Conservation (phyloP, 2,888 invertebrate genomes). For the Nomada fucata region DNA sequence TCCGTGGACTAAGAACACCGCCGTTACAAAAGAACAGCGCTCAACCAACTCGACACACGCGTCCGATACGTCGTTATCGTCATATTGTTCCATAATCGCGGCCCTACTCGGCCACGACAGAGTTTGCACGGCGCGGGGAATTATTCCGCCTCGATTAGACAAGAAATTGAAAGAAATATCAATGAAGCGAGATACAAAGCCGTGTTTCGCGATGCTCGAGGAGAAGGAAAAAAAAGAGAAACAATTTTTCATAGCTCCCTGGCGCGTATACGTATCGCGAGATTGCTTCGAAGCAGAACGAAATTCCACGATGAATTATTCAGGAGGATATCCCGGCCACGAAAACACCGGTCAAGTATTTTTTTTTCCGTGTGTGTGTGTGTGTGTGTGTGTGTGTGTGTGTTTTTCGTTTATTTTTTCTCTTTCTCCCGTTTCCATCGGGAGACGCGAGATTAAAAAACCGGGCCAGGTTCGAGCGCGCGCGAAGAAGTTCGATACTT, state of each 20-base stretch:
- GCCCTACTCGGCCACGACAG: too few species aligned
- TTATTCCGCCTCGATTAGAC: too few species aligned
- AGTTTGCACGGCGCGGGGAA: too few species aligned
- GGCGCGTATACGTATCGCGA: slow-evolving; percentile 1
- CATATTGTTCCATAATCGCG: too few species aligned
- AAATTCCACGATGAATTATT: slow-evolving; percentile 48
- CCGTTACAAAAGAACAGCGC: neutral
- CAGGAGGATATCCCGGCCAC: slow-evolving; percentile 35
- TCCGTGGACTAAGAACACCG: neutral
- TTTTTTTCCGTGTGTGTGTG: too few species aligned
- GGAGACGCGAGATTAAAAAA: slow-evolving; percentile 41
- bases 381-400: too few species aligned
- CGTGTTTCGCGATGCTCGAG: neutral
- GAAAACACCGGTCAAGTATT: slow-evolving; percentile 42
- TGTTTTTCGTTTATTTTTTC: neutral
- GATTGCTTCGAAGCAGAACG: slow-evolving; percentile 31
- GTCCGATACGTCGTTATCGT: too few species aligned
- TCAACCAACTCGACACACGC: neutral
- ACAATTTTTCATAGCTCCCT: slow-evolving; percentile 11
- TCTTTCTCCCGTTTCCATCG: neutral
- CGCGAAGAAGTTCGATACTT: slow-evolving; percentile 38
- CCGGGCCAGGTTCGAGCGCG: neutral
- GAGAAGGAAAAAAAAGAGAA: neutral
- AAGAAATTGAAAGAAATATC: too few species aligned
- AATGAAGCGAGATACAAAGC: neutral